These are phyloP conservation scores for Drosophila meridiana DNA, from an alignment of 2,888 invertebrate species.

Conservation along the genomic window DNA sequence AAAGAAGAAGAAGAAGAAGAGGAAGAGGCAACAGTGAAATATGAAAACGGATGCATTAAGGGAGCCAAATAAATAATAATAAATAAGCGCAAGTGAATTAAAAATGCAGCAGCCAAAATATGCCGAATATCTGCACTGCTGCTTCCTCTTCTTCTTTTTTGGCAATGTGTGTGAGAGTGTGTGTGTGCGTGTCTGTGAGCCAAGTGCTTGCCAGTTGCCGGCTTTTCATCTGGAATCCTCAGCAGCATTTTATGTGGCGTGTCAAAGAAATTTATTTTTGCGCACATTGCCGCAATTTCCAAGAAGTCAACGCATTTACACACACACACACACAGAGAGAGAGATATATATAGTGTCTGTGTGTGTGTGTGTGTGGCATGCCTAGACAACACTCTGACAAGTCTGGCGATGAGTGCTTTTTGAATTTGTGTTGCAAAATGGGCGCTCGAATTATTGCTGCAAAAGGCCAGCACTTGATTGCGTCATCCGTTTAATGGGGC, in stretches of 20 bases:
- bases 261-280: slow-evolving; percentile 68
- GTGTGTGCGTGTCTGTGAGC: slow-evolving; percentile 13
- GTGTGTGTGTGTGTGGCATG: slow-evolving; percentile 15
- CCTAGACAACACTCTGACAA: slow-evolving; percentile 47
- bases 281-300: slow-evolving; percentile 60
- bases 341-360: not conserved
- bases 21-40: not conserved
- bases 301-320: slow-evolving; percentile 53
- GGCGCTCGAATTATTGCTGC: slow-evolving; percentile 56
- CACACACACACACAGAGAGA: not conserved
- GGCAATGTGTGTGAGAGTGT: slow-evolving; percentile 31
- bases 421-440: slow-evolving; percentile 53
- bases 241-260: slow-evolving; percentile 61
- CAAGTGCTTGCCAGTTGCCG: slow-evolving; percentile 38
- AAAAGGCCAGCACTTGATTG: slow-evolving; percentile 48
- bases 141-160: slow-evolving; percentile 20
- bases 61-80: slow-evolving; percentile 57
- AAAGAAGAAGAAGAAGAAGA: slow-evolving; percentile 6
- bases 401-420: slow-evolving; percentile 64
- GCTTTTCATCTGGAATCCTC: slow-evolving; percentile 33
- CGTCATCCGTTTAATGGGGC: slow-evolving; percentile 78
- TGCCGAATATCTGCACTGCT: not conserved
- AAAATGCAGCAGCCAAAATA: slow-evolving; percentile 42
- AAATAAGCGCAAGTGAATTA: slow-evolving; percentile 50
- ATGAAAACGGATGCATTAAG: slow-evolving; percentile 52